A percentile compares a stretch with the other conserved stretches of the same genome.
Evolutionary conservation across 2,888 invertebrate genomes (phyloP).

Genomic region (Hyles lineata): DNA sequence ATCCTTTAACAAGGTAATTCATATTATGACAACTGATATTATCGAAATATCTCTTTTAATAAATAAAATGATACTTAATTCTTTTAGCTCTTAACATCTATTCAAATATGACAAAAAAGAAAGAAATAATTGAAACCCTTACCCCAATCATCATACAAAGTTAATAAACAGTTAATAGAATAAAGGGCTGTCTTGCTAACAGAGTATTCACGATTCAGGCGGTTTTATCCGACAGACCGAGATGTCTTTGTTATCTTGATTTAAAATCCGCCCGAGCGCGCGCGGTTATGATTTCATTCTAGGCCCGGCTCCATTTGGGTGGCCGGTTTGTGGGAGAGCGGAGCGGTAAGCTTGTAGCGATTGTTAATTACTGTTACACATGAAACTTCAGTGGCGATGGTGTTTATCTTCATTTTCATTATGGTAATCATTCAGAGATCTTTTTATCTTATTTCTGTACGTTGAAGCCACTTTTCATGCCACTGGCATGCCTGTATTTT

Average conservation of each 20-base stretch:
- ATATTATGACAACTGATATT: too few species aligned
- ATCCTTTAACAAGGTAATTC: too few species aligned
- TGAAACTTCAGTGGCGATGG: too few species aligned
- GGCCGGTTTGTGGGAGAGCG: background rate
- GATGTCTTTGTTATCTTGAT: constrained; percentile 47
- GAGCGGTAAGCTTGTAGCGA: background rate
- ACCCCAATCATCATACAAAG: background rate
- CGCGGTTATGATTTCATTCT: constrained; percentile 57
- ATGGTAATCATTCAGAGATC: too few species aligned
- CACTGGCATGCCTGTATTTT: too few species aligned
- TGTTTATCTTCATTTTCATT: too few species aligned
- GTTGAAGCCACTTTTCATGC: too few species aligned
- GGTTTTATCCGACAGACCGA: constrained; percentile 26
- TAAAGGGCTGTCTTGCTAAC: background rate
- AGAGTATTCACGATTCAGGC: constrained; percentile 1
- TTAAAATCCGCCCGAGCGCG: constrained; percentile 50
- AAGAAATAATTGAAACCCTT: background rate
- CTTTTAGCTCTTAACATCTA: too few species aligned
- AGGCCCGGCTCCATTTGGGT: background rate
- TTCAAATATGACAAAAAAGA: background rate
- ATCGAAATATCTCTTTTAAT: too few species aligned
- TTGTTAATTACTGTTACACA: too few species aligned
- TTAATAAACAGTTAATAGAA: background rate
- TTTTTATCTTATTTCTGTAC: too few species aligned
- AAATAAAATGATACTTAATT: too few species aligned